phyloP scores from a whole-genome alignment of 2,113 vertebrate species.

The Saimiri boliviensis region DNA sequence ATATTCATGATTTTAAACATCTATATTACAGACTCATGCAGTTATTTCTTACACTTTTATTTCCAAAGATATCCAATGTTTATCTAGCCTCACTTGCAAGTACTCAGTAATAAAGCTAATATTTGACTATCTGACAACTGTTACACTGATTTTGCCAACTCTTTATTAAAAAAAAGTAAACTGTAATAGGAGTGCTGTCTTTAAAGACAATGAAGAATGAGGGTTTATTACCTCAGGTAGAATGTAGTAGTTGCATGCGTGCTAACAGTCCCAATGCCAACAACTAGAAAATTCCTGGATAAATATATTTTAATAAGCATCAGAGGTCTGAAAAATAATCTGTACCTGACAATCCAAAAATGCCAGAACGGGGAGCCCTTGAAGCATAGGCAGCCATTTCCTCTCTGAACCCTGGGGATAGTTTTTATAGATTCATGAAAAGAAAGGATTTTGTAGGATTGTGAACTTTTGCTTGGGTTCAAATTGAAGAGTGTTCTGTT shows the following conservation, averaged over 20 bases:
- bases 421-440: not conserved
- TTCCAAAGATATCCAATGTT: not conserved
- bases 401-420: not conserved
- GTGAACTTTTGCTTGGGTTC: not conserved
- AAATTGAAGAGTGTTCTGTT: not conserved
- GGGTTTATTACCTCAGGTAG: not conserved
- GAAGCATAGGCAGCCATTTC: not conserved
- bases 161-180: not conserved
- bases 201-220: not conserved
- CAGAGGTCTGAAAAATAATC: conserved; percentile 18
- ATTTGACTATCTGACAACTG: not conserved
- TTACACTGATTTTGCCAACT: not conserved
- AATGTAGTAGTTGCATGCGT: not conserved
- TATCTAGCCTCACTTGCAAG: not conserved
- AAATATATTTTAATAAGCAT: not conserved
- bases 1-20: not conserved
- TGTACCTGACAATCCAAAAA: not conserved
- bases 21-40: not conserved
- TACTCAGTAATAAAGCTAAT: not conserved
- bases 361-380: not conserved
- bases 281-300: not conserved
- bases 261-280: not conserved
- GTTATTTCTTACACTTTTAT: not conserved
- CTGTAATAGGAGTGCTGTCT: not conserved
- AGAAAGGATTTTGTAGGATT: not conserved